Evolutionary conservation across 2,113 vertebrate species (phyloP), one percentile per base, ranked within the genome.

Genomic region (Clarias gariepinus): DNA sequence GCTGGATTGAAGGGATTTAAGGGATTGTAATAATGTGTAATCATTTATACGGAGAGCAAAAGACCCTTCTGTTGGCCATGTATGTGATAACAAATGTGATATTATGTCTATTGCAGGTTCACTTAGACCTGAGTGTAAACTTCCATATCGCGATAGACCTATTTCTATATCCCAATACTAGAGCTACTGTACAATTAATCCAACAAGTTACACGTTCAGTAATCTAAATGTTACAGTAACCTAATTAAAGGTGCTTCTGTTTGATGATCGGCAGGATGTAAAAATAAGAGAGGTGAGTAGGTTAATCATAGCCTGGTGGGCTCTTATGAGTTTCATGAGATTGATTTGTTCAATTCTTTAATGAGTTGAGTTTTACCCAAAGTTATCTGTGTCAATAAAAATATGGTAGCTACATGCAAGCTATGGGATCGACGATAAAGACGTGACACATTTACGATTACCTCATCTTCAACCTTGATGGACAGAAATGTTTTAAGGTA

Each of bases 301-400:
- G 95, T 95, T 95, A 95, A 95, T 95, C 92, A 94, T 95, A 92
- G 94, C 95, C 95, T 93, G 91, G 69, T 95, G 94, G 95, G 94
- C 91, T 84, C 82, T 13, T 68, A 18, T 30, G 64, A 94, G 80
- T 87, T 91, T 91, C 58, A 81, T 93, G 88, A 92, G 94, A 94
- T 92, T 90, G 90, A 93, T 88, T 91, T 86, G 88, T 87, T 60
- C 91, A 90, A 92, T 85, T 90, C 92, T 91, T 92, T 94, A 94
- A 94, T 94, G 92, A 94, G 88, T 87, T 94, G 90, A 91, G 84
- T 91, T 94, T 93, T 90, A 91, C 90, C 90, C 91, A 92, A 93
- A 94, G 90, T 87, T 92, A 93, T 94, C 93, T 94, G 92, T 94
- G 93, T 93, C 93, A 93, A 93, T 93, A 93, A 91, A 84, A 88